These are phyloP conservation scores for Pecten maximus DNA, from an alignment of 2,888 invertebrate species.

Conservation along the genomic window DNA sequence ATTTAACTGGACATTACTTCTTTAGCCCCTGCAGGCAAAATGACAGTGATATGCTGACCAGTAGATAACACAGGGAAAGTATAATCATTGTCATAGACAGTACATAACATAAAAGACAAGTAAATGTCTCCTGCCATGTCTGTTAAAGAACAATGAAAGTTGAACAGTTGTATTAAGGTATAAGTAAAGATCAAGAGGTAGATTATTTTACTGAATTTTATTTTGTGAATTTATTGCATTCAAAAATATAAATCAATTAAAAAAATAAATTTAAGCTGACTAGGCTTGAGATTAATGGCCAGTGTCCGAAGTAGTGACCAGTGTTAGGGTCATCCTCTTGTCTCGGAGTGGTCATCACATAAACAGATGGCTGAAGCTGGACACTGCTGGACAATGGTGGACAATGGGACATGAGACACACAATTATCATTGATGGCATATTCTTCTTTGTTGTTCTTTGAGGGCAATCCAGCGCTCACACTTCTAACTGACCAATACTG, in stretches of 20 bases:
- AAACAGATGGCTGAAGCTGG: conserved; percentile 45
- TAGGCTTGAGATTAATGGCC: background rate
- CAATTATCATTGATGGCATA: conserved; percentile 35
- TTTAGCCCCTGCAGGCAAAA: conserved; percentile 35
- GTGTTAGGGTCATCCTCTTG: conserved; percentile 41
- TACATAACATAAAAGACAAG: background rate
- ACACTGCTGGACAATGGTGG: conserved; percentile 36
- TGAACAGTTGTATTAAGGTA: too few relatives aligned
- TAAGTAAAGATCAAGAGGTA: too few relatives aligned
- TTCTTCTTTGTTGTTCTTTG: conserved; percentile 35
- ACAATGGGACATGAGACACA: conserved; percentile 16
- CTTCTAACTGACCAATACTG: background rate
- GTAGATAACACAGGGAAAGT: background rate
- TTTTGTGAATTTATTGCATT: background rate
- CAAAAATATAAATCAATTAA: background rate
- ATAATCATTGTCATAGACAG: background rate
- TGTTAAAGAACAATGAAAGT: background rate
- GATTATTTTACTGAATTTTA: too few relatives aligned
- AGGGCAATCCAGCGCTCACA: conserved; percentile 3
- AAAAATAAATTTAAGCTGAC: background rate
- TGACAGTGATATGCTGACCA: conserved; percentile 29
- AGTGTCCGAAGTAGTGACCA: conserved; percentile 27
- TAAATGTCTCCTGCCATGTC: background rate
- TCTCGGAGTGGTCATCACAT: conserved; percentile 41
- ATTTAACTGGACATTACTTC: conserved; percentile 26